Base-by-base conservation (phyloP, 2,888 invertebrate genomes). In the Epinotia ramella region DNA sequence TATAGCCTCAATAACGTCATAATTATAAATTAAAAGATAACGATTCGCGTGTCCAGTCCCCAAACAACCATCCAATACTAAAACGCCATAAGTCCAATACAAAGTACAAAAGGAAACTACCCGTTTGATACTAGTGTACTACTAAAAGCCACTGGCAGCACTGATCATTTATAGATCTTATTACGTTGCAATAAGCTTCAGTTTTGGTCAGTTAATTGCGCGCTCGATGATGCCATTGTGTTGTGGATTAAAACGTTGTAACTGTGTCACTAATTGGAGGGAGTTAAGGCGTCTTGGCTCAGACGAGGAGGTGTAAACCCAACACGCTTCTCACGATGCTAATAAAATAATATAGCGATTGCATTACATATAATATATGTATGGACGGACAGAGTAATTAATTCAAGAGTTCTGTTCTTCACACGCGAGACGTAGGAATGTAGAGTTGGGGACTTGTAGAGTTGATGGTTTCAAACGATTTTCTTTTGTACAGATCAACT, bases 331-430 rank as follows among this genome's bases (percentile, higher is more conserved):
- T 76, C 76, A 71, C 53, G 56, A 44, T 13, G 44, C 70, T 67
- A 76, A 76, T 76, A 76, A 76, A 76, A 76, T 76, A 76, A 76
- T 76, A 72, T 76, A 72, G 69, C 68, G 67, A 72, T 76, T 60
- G 73, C 73, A 53, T 77, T 77, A 71, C 77, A 74, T 71, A 74
- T 74, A 70, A 73, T 69, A 71, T 65, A 71, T 66, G 64, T 49
- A 20, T 24, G 60, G 66, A 53, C 56, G 70, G 77, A n/a, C 57
- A 40, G 18, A 84, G 88, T 92, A 91, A 93, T 93, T 92, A 92
- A 92, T 93, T 92, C 91, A 89, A 90, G 88, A 87, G 86, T 84
- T 86, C 85, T 83, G 87, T 76, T 57, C 81, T 89, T 91, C 90
- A 89, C 92, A 91, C 92, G 92, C 92, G 82, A 89, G 83, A 81